phyloP scores from a whole-genome alignment of 2,113 vertebrate genomes.

The Microcebus jonahi region DNA sequence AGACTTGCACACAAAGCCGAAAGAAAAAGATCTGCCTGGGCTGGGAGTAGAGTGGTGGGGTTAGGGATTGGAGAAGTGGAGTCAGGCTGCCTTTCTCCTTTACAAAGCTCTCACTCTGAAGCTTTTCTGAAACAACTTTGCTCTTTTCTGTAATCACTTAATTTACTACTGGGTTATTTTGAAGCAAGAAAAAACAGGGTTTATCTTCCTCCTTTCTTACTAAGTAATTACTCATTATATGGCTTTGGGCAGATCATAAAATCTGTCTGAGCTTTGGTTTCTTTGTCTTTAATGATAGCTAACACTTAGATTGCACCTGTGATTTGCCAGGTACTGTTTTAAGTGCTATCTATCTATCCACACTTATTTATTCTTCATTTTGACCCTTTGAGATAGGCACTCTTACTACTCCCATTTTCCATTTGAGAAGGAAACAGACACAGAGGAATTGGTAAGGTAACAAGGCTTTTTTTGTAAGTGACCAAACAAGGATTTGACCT shows the following conservation, averaged over 20 bases:
- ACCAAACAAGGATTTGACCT: neutral
- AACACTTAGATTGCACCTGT: neutral
- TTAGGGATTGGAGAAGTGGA: neutral
- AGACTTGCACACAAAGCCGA: neutral
- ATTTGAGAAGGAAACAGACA: neutral
- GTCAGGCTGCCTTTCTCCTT: neutral
- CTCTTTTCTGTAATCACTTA: neutral
- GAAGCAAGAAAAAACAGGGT: conserved; percentile 7
- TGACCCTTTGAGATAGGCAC: neutral
- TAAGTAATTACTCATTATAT: neutral
- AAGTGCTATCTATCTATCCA: too few species aligned
- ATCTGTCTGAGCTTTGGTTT: neutral
- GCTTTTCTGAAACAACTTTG: neutral
- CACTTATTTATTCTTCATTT: neutral
- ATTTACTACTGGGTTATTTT: neutral
- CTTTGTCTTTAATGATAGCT: neutral
- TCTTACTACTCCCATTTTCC: neutral
- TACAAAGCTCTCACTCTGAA: neutral
- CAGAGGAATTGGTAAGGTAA: neutral
- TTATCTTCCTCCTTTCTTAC: neutral
- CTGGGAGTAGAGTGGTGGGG: neutral
- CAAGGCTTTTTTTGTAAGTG: neutral
- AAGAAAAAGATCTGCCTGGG: neutral
- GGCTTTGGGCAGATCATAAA: neutral
- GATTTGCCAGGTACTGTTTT: neutral